A percentile compares a stretch with the other conserved stretches of the same genome.
phyloP scores from a whole-genome alignment of 2,113 vertebrate species.

The Eolophus roseicapilla region DNA sequence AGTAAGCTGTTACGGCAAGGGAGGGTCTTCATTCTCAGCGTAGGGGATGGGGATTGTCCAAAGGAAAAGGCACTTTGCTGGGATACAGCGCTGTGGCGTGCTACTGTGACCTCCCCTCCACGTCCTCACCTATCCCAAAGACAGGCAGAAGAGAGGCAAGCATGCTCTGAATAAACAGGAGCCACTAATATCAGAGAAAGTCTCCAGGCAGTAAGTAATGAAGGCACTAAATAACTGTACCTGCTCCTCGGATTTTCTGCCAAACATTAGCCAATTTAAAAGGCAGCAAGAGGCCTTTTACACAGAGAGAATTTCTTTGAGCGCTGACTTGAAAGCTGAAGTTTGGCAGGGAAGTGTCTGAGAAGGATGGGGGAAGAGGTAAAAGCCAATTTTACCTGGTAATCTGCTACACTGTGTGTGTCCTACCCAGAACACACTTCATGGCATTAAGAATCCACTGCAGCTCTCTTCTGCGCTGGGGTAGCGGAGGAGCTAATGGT shows the following conservation, averaged over 20 bases:
- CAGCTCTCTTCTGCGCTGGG: constrained; percentile 41
- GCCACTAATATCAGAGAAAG: constrained; percentile 49
- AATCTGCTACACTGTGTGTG: constrained; percentile 76
- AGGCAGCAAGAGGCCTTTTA: constrained; percentile 76
- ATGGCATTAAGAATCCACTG: constrained; percentile 67
- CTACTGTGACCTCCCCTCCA: constrained; percentile 17
- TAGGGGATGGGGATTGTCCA: constrained; percentile 36
- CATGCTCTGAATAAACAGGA: constrained; percentile 50
- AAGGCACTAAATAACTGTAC: constrained; percentile 53
- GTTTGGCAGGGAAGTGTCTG: constrained; percentile 77
- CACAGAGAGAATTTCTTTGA: constrained; percentile 70
- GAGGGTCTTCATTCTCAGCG: constrained; percentile 6
- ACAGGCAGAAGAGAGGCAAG: neutral
- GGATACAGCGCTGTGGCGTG: neutral
- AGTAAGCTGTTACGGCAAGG: constrained; percentile 29
- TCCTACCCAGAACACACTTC: constrained; percentile 61
- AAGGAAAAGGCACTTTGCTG: constrained; percentile 6
- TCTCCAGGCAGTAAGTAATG: constrained; percentile 56
- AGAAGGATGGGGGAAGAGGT: constrained; percentile 67
- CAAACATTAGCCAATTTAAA: constrained; percentile 69
- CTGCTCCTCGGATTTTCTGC: constrained; percentile 56
- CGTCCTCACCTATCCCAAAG: neutral
- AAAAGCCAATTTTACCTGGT: constrained; percentile 76
- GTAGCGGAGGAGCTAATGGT: constrained; percentile 56
- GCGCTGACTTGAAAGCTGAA: constrained; percentile 73